Base-by-base conservation (phyloP, 2,888 invertebrate species). In the Ethmia dodecea region DNA sequence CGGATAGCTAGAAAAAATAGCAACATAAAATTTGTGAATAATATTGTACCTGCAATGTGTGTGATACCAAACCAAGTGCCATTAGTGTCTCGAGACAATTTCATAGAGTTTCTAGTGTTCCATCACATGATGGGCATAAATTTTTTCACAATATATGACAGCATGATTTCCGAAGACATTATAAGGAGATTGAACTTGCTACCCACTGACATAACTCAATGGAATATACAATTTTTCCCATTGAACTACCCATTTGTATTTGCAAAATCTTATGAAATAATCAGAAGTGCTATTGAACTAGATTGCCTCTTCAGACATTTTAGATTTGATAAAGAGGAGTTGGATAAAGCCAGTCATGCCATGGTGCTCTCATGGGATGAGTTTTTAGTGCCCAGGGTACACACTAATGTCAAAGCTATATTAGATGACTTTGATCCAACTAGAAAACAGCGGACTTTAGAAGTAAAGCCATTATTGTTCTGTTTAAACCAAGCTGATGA, bases 261-360 rank as follows among this genome's bases (percentile, higher is more conserved):
- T 51, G 74, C 84, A 15, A 79, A 88, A 37, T 81, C 86, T 3
- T 86, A 86, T 47, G 66, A 69, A 16, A 69, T 86, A 45, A 72
- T 87, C 0, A 55, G 79, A 29, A 76, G 75, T 51, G 83, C 91
- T 20, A 79, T 92, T 9, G 89, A 91, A 60, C 70, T 88, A 14
- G 93, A 93, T 63, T 93, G 93, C 55, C 54, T 90, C 11, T 88
- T 91, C 41, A 86, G 93, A 43, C 89, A 89, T 35, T 87, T 87
- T 38, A 83, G 86, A 49, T 72, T 78, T 52, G 86, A 87, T 39
- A 86, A 78, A 43, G 86, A 87, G 22, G 83, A 84, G 11, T 35
- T 55, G 1, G 64, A 87, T 16, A 86, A 84, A 56, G 84, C 84
- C 1, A 86, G 87, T 45, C 88, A 87, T 64, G 87, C 86, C 0